Conservation (phyloP, 35 echinoderm and acorn worm genomes). For the Anneissia japonica region DNA sequence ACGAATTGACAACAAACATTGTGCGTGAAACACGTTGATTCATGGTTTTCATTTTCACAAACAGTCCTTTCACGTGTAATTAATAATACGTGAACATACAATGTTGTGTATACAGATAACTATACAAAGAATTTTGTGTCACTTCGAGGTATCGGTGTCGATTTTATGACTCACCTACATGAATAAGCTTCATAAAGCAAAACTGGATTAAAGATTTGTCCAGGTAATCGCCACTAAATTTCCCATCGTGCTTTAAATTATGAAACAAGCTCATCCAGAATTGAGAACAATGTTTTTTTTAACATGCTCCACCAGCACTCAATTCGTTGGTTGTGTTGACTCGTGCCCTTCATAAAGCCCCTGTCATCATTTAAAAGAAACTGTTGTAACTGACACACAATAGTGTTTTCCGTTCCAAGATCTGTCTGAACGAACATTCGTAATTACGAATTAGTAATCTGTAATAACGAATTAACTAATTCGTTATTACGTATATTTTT, state of each 20-base stretch:
- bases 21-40: no score
- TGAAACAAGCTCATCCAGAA: slow-evolving; percentile 5
- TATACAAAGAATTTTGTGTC: no score
- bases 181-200: neutral
- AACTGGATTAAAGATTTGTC: neutral
- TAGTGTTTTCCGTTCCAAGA: slow-evolving; percentile 17
- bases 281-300: neutral
- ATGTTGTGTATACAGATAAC: no score
- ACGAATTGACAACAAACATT: no score
- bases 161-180: neutral
- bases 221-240: neutral
- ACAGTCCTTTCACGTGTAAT: no score
- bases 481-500: no score
- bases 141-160: no score
- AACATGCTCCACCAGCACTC: slow-evolving; percentile 17
- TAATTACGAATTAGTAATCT: no score
- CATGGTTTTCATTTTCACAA: no score
- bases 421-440: neutral
- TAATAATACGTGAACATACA: no score
- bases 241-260: neutral
- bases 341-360: neutral
- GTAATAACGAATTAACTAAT: no score
- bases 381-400: neutral
- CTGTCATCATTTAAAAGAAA: neutral
- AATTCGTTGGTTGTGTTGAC: slow-evolving; percentile 17